phyloP scores from a whole-genome alignment of 2,888 invertebrate genomes.

The Drosophila sordidula region DNA sequence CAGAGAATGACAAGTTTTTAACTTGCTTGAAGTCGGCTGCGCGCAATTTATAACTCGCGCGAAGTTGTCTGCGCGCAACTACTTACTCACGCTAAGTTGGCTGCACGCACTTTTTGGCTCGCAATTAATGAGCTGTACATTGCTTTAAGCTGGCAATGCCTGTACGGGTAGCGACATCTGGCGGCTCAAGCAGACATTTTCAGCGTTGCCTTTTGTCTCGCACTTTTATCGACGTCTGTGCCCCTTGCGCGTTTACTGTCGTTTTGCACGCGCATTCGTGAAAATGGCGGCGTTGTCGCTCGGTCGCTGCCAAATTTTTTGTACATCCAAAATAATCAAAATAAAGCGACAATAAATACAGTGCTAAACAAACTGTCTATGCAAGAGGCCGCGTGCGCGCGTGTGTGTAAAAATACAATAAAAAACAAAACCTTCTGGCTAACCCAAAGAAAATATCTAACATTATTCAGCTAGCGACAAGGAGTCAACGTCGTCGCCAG shows the following conservation, averaged over 20 bases:
- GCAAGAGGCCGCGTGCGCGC: slow-evolving; percentile 52
- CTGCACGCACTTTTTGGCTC: slow-evolving; percentile 12
- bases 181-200: slow-evolving; percentile 35
- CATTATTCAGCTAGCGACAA: slow-evolving; percentile 50
- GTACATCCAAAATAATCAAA: slow-evolving; percentile 85
- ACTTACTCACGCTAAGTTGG: slow-evolving; percentile 30
- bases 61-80: slow-evolving; percentile 38
- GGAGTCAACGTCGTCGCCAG: slow-evolving; percentile 61
- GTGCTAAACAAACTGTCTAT: slow-evolving; percentile 72
- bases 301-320: slow-evolving; percentile 84
- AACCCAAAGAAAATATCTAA: slow-evolving; percentile 58
- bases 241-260: slow-evolving; percentile 59
- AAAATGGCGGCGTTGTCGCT: slow-evolving; percentile 84
- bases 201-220: slow-evolving; percentile 63
- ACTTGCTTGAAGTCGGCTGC: slow-evolving; percentile 44
- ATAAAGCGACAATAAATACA: slow-evolving; percentile 84
- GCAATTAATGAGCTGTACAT: slow-evolving; percentile 1
- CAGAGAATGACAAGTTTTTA: slow-evolving; percentile 47
- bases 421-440: slow-evolving; percentile 33
- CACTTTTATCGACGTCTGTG: slow-evolving; percentile 61
- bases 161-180: slow-evolving; percentile 33
- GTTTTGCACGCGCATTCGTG: slow-evolving; percentile 82
- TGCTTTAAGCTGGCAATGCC: slow-evolving; percentile 35
- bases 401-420: slow-evolving; percentile 52
- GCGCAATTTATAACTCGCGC: slow-evolving; percentile 32